Percentiles rank a stretch among this genome's conserved stretches.
phyloP scores from a whole-genome alignment of 2,888 invertebrate species.

The Pterobdella sp. region DNA sequence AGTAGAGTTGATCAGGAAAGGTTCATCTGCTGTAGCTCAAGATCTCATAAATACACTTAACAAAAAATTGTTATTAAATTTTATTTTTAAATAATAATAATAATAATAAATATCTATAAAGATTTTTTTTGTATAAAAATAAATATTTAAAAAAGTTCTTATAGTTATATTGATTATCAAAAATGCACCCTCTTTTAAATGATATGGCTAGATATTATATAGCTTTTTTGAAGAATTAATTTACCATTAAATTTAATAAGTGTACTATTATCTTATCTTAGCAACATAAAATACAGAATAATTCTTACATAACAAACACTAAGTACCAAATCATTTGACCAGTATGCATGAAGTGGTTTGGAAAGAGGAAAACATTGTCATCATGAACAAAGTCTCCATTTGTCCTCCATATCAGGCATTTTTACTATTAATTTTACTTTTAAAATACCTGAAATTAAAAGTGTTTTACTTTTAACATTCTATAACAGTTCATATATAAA shows the following conservation, averaged over 20 bases:
- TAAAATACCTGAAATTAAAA: too few relatives aligned
- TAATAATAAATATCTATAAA: too few relatives aligned
- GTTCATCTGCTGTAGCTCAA: constrained; percentile 8
- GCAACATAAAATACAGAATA: neutral
- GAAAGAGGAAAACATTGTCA: neutral
- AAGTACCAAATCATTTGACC: neutral
- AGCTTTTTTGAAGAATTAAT: neutral
- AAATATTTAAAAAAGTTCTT: neutral
- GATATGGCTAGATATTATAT: neutral
- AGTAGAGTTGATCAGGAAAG: constrained; percentile 6
- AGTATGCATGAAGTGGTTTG: neutral
- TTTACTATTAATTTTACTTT: too few relatives aligned
- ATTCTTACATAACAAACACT: neutral
- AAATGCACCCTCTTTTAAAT: neutral
- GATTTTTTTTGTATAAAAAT: too few relatives aligned
- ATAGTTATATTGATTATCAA: neutral
- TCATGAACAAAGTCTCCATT: neutral
- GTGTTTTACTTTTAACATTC: too few relatives aligned
- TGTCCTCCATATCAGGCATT: neutral
- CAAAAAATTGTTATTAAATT: neutral
- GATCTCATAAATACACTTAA: neutral
- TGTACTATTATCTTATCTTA: neutral
- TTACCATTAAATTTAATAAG: too few relatives aligned
- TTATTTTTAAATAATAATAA: too few relatives aligned
- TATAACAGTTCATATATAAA: too few relatives aligned